Percentiles rank a stretch among this genome's conserved stretches.
phyloP scores from a whole-genome alignment of 1,140 invertebrate genomes.

The Ptiloglossa arizonensis region DNA sequence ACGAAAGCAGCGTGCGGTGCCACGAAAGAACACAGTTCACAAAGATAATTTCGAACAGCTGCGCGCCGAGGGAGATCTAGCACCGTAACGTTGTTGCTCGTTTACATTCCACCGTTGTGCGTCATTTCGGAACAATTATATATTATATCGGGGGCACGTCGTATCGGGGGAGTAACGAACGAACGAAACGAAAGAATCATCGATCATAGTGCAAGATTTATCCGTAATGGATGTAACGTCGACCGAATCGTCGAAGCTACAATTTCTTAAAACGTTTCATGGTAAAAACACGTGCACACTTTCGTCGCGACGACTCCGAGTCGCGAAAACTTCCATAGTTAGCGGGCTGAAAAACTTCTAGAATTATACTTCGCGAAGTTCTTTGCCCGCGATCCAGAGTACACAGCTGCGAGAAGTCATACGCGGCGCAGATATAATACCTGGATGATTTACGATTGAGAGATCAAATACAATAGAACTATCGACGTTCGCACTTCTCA shows the following conservation, averaged over 20 bases:
- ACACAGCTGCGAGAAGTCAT: not conserved
- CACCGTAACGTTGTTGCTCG: not conserved
- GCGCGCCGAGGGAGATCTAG: too few relatives aligned
- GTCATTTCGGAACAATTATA: constrained; percentile 30
- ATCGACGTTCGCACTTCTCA: too few relatives aligned
- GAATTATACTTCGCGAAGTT: too few relatives aligned
- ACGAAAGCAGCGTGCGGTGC: not conserved
- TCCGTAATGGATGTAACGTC: not conserved
- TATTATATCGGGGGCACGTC: not conserved
- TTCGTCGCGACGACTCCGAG: too few relatives aligned
- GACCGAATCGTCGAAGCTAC: not conserved
- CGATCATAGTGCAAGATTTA: constrained; percentile 20
- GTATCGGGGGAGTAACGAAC: not conserved
- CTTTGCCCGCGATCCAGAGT: not conserved
- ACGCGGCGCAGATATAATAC: not conserved
- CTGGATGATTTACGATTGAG: not conserved
- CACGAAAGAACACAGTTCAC: not conserved
- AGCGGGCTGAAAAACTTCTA: too few relatives aligned
- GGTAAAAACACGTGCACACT: not conserved
- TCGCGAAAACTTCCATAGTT: too few relatives aligned
- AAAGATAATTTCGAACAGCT: constrained; percentile 6
- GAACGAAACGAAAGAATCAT: not conserved
- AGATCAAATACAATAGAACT: too few relatives aligned
- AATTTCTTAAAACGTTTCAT: not conserved
- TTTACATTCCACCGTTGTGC: constrained; percentile 41